A percentile compares a stretch with the other conserved stretches of the same genome.
These are phyloP conservation scores for Rhinichthys osculus DNA, from an alignment of 2,797 vertebrate genomes.

Conservation along the genomic window DNA sequence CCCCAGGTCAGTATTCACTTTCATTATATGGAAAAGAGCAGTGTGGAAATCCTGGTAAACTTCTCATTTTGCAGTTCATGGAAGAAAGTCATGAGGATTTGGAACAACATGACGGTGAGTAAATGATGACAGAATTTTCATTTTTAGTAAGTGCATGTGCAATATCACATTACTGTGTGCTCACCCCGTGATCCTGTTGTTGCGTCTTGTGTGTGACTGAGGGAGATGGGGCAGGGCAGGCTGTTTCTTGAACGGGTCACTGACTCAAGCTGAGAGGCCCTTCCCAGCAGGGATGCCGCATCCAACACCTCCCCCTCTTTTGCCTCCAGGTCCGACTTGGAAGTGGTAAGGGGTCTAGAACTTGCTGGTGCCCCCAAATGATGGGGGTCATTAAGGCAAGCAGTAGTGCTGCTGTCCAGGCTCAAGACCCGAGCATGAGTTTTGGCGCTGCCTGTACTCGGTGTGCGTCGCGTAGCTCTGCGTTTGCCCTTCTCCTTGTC, in stretches of 20 bases:
- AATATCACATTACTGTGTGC: constrained; percentile 48
- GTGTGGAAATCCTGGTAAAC: neutral
- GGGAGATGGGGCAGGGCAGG: constrained; percentile 91
- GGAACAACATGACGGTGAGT: neutral
- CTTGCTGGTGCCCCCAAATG: constrained; percentile 88
- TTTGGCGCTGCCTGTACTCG: constrained; percentile 90
- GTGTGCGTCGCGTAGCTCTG: constrained; percentile 86
- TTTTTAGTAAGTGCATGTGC: neutral
- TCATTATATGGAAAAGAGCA: neutral
- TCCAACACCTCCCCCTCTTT: constrained; percentile 99
- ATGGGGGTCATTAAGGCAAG: constrained; percentile 91
- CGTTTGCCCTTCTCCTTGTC: constrained; percentile 79
- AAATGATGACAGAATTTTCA: neutral
- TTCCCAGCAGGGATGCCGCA: constrained; percentile 92
- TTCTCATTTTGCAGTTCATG: neutral
- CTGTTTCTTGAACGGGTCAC: constrained; percentile 98
- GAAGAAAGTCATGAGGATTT: neutral
- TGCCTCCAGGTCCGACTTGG: constrained; percentile 98
- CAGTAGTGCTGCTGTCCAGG: constrained; percentile 92
- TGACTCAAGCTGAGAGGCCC: constrained; percentile 97
- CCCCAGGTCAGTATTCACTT: neutral
- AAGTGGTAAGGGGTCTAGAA: constrained; percentile 93
- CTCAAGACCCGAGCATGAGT: constrained; percentile 94
- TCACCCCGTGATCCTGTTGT: constrained; percentile 82
- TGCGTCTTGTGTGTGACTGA: constrained; percentile 89